Base-by-base conservation (phyloP, 2,888 invertebrate species). In the Tipula confusa region DNA sequence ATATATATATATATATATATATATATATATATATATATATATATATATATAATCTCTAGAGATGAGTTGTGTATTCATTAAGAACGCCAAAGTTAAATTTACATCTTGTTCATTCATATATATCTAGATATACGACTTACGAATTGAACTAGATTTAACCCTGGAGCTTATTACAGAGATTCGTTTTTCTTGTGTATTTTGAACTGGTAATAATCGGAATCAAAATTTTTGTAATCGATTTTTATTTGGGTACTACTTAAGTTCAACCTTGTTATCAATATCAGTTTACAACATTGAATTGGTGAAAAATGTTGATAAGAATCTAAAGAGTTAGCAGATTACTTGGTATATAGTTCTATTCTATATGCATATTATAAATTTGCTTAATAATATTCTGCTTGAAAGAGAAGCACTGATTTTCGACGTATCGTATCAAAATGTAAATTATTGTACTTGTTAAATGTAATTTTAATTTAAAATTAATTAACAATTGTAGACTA, bases 61-160 rank as follows among this genome's bases (percentile, higher is more conserved):
- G 64, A 64, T 64, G 64, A 64, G 64, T 64, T 64, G 64, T 64
- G 24, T 18, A 64, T 24, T 24, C 64, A 64, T 64, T 64, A 64
- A 64, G 64, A 64, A 64, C 18, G 24, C 18, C 24, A 64, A 64
- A 64, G 7, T 64, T 24, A 64, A 64, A 64, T 64, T 64, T 64
- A 18, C 24, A 64, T 64, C 24, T 64, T 64, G 11, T 24, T 15
- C 43, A 43, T 15, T 15, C 43, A 43, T 4, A 36, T 36, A 5
- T 2, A 64, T 9, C 18, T 43, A 43, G 11, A 38, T 31, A 7
- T n/a, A 43, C 43, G 3, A 13, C 7, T 24, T 24, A 64, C 24
- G 64, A 64, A 64, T 64, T 64, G 64, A 64, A 64, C 64, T 24
- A 24, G 64, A 64, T 64, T 64, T 64, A 64, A 64, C 64, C 64